Evolutionary conservation across 2,888 invertebrate genomes (phyloP).

Genomic region (Drosophila macrospina): DNA sequence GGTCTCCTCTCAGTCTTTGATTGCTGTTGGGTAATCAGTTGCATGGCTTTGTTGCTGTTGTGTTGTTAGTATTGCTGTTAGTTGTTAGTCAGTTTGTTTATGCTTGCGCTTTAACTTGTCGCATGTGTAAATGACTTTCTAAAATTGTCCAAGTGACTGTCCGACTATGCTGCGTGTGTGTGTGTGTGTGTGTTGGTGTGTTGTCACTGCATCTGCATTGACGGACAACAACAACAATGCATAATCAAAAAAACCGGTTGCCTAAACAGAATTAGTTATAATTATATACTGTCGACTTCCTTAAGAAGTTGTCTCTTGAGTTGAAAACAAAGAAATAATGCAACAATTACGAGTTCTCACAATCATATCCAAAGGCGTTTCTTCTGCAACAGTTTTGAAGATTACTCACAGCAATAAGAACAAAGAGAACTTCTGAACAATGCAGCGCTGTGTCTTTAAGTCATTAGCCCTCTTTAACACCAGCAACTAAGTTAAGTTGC

Average conservation of each 20-base stretch:
- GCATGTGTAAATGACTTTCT: constrained; percentile 67
- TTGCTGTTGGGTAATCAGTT: constrained; percentile 63
- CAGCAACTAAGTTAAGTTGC: constrained; percentile 32
- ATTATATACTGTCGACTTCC: constrained; percentile 19
- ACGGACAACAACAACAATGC: constrained; percentile 22
- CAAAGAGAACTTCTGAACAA: constrained; percentile 41
- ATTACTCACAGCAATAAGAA: constrained; percentile 36
- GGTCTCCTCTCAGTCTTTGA: constrained; percentile 25
- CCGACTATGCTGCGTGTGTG: background rate
- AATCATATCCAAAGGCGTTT: constrained; percentile 35
- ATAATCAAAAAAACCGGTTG: constrained; percentile 31
- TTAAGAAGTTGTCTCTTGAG: background rate
- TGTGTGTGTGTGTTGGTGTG: background rate
- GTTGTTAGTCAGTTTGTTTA: constrained; percentile 44
- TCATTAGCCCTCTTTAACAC: constrained; percentile 60
- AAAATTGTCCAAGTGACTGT: constrained; percentile 45
- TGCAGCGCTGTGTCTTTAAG: constrained; percentile 60
- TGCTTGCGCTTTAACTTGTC: constrained; percentile 51
- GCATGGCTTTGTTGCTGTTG: constrained; percentile 22
- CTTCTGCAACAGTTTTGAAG: constrained; percentile 55
- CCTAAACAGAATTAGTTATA: constrained; percentile 2
- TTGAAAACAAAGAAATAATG: constrained; percentile 21
- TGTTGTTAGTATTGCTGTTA: constrained; percentile 44
- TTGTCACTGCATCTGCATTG: constrained; percentile 45
- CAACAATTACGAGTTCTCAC: constrained; percentile 25